phyloP scores from a whole-genome alignment of 92 coral and sea anemone genomes.

The Heliopora coerulea region DNA sequence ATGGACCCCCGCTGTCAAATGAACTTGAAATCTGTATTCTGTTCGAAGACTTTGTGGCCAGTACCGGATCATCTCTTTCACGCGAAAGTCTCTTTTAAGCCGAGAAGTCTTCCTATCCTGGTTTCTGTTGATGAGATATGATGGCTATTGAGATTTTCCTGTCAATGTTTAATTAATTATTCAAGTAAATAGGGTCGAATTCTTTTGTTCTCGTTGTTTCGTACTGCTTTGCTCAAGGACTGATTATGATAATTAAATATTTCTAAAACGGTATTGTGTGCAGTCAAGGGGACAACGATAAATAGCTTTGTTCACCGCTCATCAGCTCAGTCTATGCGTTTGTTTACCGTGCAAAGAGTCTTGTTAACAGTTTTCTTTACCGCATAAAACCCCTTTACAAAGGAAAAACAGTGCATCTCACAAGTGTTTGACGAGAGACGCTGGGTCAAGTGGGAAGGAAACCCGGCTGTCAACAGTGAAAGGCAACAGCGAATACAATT shows the following conservation, averaged over 20 bases:
- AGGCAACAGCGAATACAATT: not conserved
- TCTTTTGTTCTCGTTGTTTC: constrained; percentile 64
- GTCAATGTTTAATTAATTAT: constrained; percentile 75
- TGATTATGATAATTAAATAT: constrained; percentile 99
- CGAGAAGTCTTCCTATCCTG: not conserved
- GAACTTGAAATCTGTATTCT: constrained; percentile 2
- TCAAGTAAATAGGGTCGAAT: constrained; percentile 86
- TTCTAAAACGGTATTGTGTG: constrained; percentile 97
- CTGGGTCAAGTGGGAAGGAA: constrained; percentile 23
- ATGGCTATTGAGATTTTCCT: not conserved
- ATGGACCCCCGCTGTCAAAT: not conserved
- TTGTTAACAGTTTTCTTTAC: constrained; percentile 51
- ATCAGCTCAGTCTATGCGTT: constrained; percentile 71
- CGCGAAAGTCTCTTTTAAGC: not conserved
- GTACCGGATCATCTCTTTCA: not conserved
- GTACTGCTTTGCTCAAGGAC: constrained; percentile 87
- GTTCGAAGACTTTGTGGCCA: not conserved
- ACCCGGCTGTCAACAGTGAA: not conserved
- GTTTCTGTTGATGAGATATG: not conserved
- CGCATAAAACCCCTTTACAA: constrained; percentile 29
- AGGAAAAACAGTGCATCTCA: constrained; percentile 22
- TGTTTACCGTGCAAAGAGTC: constrained; percentile 71
- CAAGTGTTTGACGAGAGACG: constrained; percentile 10
- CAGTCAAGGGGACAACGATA: constrained; percentile 98
- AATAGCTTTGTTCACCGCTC: constrained; percentile 95